A percentile compares a stretch with the other conserved stretches of the same genome.
Conservation (phyloP, 2,888 invertebrate species). For the Hanleya hanleyi region DNA sequence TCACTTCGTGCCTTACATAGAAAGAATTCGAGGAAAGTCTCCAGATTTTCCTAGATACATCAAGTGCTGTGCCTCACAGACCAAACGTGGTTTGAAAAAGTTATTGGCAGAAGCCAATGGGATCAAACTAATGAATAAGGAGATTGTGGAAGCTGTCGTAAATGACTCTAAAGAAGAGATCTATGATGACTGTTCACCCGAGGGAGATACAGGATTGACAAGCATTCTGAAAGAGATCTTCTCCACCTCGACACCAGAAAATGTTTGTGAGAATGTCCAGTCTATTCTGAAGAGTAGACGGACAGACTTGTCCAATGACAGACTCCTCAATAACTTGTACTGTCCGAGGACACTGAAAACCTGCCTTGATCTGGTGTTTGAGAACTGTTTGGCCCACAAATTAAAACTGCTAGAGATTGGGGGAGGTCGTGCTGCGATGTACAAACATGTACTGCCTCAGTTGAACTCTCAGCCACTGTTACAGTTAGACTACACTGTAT, state of each 20-base stretch:
- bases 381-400: conserved; percentile 83
- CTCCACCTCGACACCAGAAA: conserved; percentile 20
- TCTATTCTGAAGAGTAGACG: conserved; percentile 31
- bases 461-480: conserved; percentile 82
- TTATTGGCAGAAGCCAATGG: conserved; percentile 2
- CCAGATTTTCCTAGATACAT: conserved; percentile 41
- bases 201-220: conserved; percentile 4
- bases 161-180: neutral
- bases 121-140: neutral
- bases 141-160: neutral
- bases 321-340: conserved; percentile 38
- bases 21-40: conserved; percentile 36
- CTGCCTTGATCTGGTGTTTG: conserved; percentile 82
- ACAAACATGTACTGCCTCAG: conserved; percentile 42
- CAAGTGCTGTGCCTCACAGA: neutral
- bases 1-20: conserved; percentile 83
- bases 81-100: neutral
- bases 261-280: conserved; percentile 26
- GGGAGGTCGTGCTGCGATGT: conserved; percentile 34
- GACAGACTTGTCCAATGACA: conserved; percentile 43
- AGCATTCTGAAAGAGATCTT: conserved; percentile 31
- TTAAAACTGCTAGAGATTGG: conserved; percentile 83
- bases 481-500: conserved; percentile 78
- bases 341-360: conserved; percentile 60
- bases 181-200: conserved; percentile 12